Conservation (phyloP, 2,113 vertebrate species). For the Hoplias malabaricus region DNA sequence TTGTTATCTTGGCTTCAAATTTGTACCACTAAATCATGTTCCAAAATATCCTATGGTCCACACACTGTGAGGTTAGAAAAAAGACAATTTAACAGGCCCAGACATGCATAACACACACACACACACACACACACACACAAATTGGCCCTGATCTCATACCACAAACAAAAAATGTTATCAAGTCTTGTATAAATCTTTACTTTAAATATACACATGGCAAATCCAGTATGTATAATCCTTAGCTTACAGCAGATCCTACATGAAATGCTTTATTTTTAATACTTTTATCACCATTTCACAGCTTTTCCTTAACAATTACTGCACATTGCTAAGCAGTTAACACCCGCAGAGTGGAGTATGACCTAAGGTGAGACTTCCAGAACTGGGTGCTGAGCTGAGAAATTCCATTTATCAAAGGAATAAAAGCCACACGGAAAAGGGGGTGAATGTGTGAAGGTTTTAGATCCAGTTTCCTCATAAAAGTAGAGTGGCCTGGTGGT, state of each 20-base stretch:
- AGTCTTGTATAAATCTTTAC: neutral
- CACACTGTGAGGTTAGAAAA: conserved; percentile 64
- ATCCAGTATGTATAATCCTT: neutral
- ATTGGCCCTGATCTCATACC: conserved; percentile 1
- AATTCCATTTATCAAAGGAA: conserved; percentile 39
- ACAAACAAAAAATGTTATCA: neutral
- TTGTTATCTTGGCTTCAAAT: conserved; percentile 42
- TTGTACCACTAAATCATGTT: conserved; percentile 49
- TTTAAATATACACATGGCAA: neutral
- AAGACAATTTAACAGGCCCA: conserved; percentile 55
- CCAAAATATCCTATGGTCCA: conserved; percentile 59
- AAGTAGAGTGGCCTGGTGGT: conserved; percentile 2
- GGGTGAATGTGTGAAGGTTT: conserved; percentile 25
- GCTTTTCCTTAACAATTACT: neutral
- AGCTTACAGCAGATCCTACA: neutral
- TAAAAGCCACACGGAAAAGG: neutral
- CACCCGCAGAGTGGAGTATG: neutral
- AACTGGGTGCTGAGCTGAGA: conserved; percentile 41
- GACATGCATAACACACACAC: conserved; percentile 47
- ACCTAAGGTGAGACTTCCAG: neutral
- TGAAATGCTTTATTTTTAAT: neutral
- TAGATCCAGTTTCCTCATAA: neutral
- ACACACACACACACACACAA: conserved; percentile 27
- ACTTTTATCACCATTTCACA: neutral
- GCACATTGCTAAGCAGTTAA: neutral